Base-by-base conservation (phyloP, 64 coral and sea anemone species). In the Dendronephthya gigantea region DNA sequence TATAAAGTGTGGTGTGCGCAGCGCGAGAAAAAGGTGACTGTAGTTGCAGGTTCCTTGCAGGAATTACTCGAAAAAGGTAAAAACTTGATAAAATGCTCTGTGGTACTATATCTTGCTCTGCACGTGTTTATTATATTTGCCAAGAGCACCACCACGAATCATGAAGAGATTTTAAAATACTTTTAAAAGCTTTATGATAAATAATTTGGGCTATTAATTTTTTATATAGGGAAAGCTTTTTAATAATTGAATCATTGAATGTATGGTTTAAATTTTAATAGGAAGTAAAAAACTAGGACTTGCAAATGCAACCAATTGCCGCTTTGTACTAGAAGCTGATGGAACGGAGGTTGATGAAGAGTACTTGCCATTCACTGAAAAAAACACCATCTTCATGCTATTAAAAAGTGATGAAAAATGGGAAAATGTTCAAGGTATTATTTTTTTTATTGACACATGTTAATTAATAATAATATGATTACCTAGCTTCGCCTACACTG, bases 331-430 rank as follows among this genome's bases (percentile, higher is more conserved):
- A 3, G 69, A 76, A 25, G 2, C 4, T 34, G 69, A 76, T 76
- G 69, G 69, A 25, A 76, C 69, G 3, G 69, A 76, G 17, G 35
- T 76, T 76, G 69, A 76, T 76, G 31, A 34, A 16, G 69, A 76
- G 35, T 76, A 34, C 35, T 5, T 76, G 3, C 69, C 69, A 1
- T 76, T 76, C 34, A 7, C 34, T 13, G 69, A 76, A 28, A 31
- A 13, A 34, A 37, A 37, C 35, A 76, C 69, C 35, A 31, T 30
- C 12, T 30, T 76, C 9, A 15, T 76, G 2, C n/a, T 76, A 76
- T 16, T 76, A 16, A 76, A 76, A 76, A 76, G n/a, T 76, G 9
- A 76, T 34, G 69, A 76, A 76, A 34, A 76, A 34, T 76, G 69
- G 69, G 35, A 76, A 31, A 11, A 11, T 2, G 22, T n/a, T 58